These are phyloP conservation scores for Orchestia grillus DNA, from an alignment of 1,140 invertebrate genomes.

Conservation along the genomic window DNA sequence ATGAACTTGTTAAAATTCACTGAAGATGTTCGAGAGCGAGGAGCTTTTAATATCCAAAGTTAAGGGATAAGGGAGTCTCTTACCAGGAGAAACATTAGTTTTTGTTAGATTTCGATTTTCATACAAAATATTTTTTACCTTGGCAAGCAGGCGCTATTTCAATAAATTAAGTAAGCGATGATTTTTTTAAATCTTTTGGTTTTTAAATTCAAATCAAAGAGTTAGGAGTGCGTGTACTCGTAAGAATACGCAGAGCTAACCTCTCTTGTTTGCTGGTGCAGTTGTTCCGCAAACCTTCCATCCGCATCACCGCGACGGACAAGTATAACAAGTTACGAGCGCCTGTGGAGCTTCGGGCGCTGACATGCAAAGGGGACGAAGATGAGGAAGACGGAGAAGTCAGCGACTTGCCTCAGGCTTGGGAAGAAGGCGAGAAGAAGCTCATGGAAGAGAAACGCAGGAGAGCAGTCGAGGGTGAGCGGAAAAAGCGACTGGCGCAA, in stretches of 20 bases:
- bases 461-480: slow-evolving; percentile 12
- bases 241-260: not conserved
- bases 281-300: slow-evolving; percentile 60
- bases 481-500: slow-evolving; percentile 19
- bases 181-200: not conserved
- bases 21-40: not conserved
- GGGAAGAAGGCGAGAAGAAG: slow-evolving; percentile 20
- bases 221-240: not conserved
- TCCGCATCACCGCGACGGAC: slow-evolving; percentile 28
- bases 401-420: not conserved
- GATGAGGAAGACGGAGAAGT: not conserved
- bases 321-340: slow-evolving; percentile 10
- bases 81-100: not conserved
- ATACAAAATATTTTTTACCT: not conserved
- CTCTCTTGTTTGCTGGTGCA: not conserved
- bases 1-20: not conserved
- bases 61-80: not conserved
- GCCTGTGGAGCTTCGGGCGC: not conserved
- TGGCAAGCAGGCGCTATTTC: not conserved
- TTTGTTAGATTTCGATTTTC: not conserved
- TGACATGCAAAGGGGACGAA: slow-evolving; percentile 17
- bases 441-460: not conserved
- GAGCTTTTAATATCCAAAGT: not conserved
- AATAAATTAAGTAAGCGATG: not conserved
- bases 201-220: not conserved